A percentile compares a stretch with the other conserved stretches of the same genome.
Evolutionary conservation across 2,113 vertebrate genomes (phyloP).

Genomic region (Xyrauchen texanus): DNA sequence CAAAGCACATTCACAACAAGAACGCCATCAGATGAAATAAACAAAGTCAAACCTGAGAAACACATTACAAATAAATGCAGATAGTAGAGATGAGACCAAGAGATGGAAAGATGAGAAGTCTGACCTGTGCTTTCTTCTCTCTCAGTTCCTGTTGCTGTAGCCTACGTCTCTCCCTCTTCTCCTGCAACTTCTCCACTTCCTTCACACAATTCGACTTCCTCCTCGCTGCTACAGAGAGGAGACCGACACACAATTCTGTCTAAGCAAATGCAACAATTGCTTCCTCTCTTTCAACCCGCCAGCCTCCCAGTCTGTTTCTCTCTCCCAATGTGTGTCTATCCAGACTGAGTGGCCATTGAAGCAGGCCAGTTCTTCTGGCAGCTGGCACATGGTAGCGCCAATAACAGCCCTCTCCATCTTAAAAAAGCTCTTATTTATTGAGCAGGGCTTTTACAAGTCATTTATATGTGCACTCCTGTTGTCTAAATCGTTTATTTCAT

Average conservation of each 20-base stretch:
- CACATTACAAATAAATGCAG: not conserved
- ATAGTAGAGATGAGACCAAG: not conserved
- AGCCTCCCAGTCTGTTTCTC: not conserved
- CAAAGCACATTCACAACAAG: not conserved
- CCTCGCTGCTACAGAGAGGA: conserved; percentile 77
- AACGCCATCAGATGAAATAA: not conserved
- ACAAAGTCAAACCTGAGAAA: not conserved
- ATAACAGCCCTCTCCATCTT: conserved; percentile 35
- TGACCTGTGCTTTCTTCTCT: conserved; percentile 96
- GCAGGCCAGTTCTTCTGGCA: conserved; percentile 42
- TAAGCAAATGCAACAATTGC: conserved; percentile 39
- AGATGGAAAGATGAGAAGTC: not conserved
- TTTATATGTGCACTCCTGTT: too few relatives aligned
- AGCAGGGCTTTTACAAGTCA: too few relatives aligned
- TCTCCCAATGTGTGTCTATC: conserved; percentile 11
- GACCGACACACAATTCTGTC: too few relatives aligned
- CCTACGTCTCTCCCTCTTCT: conserved; percentile 93
- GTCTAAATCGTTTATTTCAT: too few relatives aligned
- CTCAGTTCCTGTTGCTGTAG: conserved; percentile 96
- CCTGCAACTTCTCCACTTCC: conserved; percentile 98
- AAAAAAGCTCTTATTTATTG: not conserved
- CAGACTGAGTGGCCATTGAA: conserved; percentile 14
- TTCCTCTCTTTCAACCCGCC: conserved; percentile 39
- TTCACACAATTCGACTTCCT: conserved; percentile 99
- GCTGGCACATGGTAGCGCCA: conserved; percentile 60